Evolutionary conservation across 2,113 vertebrate genomes (phyloP).

Genomic region (Pygoscelis adeliae): DNA sequence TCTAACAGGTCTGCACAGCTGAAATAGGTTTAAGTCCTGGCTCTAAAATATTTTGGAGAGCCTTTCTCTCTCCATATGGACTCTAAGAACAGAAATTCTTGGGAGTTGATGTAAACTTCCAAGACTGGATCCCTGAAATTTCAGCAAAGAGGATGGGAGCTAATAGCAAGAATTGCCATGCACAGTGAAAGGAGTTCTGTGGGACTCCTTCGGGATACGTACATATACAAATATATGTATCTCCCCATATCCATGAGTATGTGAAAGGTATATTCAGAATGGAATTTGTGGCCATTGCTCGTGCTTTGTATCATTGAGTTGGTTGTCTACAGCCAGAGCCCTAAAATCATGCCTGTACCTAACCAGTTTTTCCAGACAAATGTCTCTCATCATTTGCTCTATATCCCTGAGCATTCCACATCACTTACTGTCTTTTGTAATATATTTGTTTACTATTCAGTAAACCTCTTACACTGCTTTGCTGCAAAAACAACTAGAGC

Average conservation of each 20-base stretch:
- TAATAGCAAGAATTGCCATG: background rate
- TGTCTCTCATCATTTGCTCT: background rate
- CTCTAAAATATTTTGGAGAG: background rate
- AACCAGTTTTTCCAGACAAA: background rate
- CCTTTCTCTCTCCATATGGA: background rate
- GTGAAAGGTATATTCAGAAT: background rate
- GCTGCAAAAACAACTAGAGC: background rate
- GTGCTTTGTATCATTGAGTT: background rate
- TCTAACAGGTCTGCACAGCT: background rate
- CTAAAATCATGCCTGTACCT: background rate
- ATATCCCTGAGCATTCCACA: background rate
- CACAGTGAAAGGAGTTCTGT: background rate
- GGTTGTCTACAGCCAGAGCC: background rate
- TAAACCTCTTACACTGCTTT: background rate
- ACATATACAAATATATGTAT: rapidly evolving
- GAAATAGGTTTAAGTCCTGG: background rate
- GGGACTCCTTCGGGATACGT: background rate
- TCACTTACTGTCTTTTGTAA: slow-evolving; percentile 2
- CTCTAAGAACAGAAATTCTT: background rate
- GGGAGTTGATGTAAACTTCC: background rate
- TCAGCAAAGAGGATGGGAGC: background rate
- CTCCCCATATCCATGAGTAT: background rate
- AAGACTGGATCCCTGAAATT: background rate
- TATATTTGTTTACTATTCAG: background rate
- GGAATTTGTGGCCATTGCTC: background rate